Percentiles rank a stretch among this genome's conserved stretches.
Conservation (phyloP, 2,113 vertebrate genomes). For the Amphilophus citrinellus region DNA sequence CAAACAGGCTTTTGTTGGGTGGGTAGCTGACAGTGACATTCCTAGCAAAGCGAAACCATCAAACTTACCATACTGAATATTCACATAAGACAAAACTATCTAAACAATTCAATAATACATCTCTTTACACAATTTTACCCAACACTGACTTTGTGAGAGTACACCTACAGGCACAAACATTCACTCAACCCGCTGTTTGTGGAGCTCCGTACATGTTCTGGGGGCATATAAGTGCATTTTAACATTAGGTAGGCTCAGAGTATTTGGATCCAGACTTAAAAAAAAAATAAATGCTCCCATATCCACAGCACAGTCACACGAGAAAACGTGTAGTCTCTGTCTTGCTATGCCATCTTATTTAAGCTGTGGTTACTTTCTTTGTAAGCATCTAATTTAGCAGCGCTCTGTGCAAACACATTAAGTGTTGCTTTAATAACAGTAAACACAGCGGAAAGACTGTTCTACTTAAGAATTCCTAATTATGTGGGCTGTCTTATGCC, state of each 20-base stretch:
- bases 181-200: slow-evolving; percentile 21
- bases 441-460: slow-evolving; percentile 9
- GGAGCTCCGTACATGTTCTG: slow-evolving; percentile 19
- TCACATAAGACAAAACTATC: not conserved
- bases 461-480: slow-evolving; percentile 12
- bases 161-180: slow-evolving; percentile 22
- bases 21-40: not conserved
- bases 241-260: not conserved
- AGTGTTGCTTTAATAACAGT: slow-evolving; percentile 14
- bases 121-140: not conserved
- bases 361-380: slow-evolving; percentile 37
- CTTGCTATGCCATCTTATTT: not conserved
- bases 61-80: not conserved
- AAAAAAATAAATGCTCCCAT: not conserved
- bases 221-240: slow-evolving; percentile 3
- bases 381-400: slow-evolving; percentile 47
- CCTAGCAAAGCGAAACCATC: not conserved
- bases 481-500: slow-evolving; percentile 4
- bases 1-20: no score
- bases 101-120: no score
- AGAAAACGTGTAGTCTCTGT: not conserved
- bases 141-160: slow-evolving; percentile 9
- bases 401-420: slow-evolving; percentile 25
- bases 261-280: slow-evolving; percentile 12
- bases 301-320: slow-evolving; percentile 7